These are phyloP conservation scores for Cavia aperea DNA, from an alignment of 2,113 vertebrate species.

Conservation along the genomic window DNA sequence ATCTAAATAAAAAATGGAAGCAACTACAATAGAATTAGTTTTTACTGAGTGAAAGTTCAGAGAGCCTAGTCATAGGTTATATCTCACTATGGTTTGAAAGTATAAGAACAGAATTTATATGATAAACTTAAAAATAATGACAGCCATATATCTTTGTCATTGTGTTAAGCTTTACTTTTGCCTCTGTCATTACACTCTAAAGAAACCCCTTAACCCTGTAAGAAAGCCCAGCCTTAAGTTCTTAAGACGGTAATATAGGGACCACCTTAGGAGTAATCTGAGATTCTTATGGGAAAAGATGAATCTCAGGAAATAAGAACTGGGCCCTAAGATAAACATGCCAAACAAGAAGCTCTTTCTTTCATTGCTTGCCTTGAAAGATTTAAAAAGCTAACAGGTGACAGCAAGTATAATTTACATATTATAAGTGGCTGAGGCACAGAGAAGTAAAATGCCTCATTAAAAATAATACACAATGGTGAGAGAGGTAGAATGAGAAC, in stretches of 20 bases:
- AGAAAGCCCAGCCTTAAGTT: background rate
- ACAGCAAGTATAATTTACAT: background rate
- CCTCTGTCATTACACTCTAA: background rate
- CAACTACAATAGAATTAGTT: conserved; percentile 4
- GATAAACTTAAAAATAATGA: conserved; percentile 5
- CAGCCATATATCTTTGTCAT: background rate
- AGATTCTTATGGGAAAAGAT: background rate
- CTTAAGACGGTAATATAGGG: background rate
- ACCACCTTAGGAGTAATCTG: background rate
- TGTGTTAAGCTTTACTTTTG: background rate
- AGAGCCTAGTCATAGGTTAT: background rate
- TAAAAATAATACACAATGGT: background rate
- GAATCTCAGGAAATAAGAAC: background rate
- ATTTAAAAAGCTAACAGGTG: background rate
- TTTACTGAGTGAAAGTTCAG: background rate
- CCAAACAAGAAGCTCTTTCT: background rate
- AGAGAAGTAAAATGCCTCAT: background rate
- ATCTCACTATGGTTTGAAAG: background rate
- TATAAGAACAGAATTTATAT: background rate
- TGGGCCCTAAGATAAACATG: background rate
- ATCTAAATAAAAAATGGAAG: conserved; percentile 3
- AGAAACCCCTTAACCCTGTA: background rate
- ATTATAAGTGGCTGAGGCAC: background rate
- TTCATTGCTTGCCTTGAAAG: background rate
- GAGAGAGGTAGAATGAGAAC: background rate